Evolutionary conservation across 1,140 invertebrate species (phyloP).

Genomic region (Scaptodrosophila lebanonensis): DNA sequence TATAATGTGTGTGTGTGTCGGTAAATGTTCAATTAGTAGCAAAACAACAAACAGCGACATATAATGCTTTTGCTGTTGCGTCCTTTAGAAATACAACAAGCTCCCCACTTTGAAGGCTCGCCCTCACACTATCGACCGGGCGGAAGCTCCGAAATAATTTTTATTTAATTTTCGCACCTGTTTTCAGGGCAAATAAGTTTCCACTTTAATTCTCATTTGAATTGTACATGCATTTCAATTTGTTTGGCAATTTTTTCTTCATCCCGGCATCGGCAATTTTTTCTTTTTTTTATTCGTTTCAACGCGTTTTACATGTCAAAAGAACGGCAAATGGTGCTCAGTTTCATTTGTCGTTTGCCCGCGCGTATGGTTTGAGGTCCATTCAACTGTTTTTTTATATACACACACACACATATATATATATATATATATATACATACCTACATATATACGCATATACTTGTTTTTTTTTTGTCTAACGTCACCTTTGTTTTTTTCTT

Average conservation of each 20-base stretch:
- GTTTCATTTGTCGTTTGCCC: constrained; percentile 7
- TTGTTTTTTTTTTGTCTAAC: constrained; percentile 34
- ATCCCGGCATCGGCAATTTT: no score
- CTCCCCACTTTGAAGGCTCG: no score
- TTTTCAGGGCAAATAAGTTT: constrained; percentile 50
- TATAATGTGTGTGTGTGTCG: neutral
- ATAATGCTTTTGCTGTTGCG: no score
- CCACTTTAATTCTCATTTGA: constrained; percentile 55
- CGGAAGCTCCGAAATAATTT: constrained; percentile 20
- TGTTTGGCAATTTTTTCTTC: constrained; percentile 27
- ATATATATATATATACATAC: no score
- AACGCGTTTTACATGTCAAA: constrained; percentile 65
- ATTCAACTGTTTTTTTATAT: no score
- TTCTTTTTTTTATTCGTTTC: constrained; percentile 31
- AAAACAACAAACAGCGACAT: constrained; percentile 10
- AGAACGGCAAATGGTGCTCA: constrained; percentile 38
- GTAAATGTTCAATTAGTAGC: constrained; percentile 44
- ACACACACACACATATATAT: no score
- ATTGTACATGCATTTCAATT: constrained; percentile 57
- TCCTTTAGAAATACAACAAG: neutral
- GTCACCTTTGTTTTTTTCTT: constrained; percentile 10
- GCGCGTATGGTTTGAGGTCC: no score
- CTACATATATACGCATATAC: neutral
- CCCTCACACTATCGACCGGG: no score
- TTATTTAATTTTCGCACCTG: constrained; percentile 52